Base-by-base conservation (phyloP, 2,113 vertebrate species). In the Phycodurus eques region DNA sequence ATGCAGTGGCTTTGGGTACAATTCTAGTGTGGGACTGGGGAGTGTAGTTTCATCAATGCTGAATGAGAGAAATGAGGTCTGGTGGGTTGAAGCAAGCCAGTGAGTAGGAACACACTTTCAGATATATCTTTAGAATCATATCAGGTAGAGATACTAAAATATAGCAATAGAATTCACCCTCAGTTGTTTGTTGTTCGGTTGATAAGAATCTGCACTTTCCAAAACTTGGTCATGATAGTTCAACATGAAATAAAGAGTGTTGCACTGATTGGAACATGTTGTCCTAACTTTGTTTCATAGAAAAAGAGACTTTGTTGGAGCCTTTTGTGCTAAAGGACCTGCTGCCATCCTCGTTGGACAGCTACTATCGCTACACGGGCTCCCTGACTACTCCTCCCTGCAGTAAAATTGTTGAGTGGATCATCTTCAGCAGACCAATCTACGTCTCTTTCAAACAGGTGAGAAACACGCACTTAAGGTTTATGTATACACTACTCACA, bases 281-380 rank as follows among this genome's bases (percentile, higher is more conserved):
- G 47, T 72, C 72, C 72, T 85, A 49, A 54, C 79, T 35, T 0
- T n/a, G 22, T 56, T 72, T 56, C 56, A 20, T 92, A 99, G 97
- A 99, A 84, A 99, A 99, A 81, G 97, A 99, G 89, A 99, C 97
- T 6, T 97, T 97, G 80, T 92, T 99, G 93, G 96, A 98, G 89
- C 96, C 97, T 2, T 99, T 99, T 64, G 85, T 98, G 63, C 92
- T 99, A 75, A 93, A 95, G 73, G 95, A 97, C 69, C 92, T 99
- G 63, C 90, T 99, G 84, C 97, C 97, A 0, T 90, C 94, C 0
- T 94, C 94, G 0, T 86, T 98, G 80, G 94, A 94, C 35, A 98
- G 96, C 80, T 99, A 98, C 77, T 99, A 98, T 77, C 95, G 96
- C 46, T 99, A 99, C 83, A 87, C 95, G 0, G 97, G 97, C 43